phyloP scores from a whole-genome alignment of 2,797 vertebrate genomes.

The Eulemur coronatus region DNA sequence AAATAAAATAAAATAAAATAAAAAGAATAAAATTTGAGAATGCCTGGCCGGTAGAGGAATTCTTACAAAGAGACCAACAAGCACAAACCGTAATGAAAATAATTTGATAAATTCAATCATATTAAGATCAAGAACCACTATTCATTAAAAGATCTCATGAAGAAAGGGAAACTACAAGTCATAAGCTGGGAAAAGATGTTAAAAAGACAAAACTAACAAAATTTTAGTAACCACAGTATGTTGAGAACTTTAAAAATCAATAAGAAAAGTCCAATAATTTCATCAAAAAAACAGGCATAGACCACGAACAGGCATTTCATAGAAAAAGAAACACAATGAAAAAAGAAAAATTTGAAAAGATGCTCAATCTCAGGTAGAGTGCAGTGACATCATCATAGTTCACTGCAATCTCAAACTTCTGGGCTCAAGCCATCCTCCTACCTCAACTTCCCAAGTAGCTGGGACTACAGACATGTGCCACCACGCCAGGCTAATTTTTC shows the following conservation, averaged over 20 bases:
- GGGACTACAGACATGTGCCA: background rate
- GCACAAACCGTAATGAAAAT: background rate
- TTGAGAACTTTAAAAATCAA: background rate
- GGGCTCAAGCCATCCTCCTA: background rate
- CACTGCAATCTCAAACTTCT: background rate
- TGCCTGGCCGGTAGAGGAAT: background rate
- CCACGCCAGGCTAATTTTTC: background rate
- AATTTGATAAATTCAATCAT: background rate
- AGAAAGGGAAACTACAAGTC: background rate
- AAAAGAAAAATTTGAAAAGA: background rate
- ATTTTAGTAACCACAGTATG: background rate
- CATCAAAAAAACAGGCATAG: background rate
- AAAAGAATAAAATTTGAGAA: slow-evolving; percentile 1
- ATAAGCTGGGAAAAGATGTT: background rate
- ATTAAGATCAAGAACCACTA: background rate
- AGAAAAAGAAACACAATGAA: background rate
- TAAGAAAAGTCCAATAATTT: background rate
- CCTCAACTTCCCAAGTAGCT: background rate
- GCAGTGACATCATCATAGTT: background rate
- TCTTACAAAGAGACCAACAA: background rate
- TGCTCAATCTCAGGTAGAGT: background rate
- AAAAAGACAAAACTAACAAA: background rate
- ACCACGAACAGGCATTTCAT: background rate
- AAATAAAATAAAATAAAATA: background rate
- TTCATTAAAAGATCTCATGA: background rate